These are phyloP conservation scores for Siderastrea siderea DNA, from an alignment of 92 coral and sea anemone genomes.

Conservation along the genomic window DNA sequence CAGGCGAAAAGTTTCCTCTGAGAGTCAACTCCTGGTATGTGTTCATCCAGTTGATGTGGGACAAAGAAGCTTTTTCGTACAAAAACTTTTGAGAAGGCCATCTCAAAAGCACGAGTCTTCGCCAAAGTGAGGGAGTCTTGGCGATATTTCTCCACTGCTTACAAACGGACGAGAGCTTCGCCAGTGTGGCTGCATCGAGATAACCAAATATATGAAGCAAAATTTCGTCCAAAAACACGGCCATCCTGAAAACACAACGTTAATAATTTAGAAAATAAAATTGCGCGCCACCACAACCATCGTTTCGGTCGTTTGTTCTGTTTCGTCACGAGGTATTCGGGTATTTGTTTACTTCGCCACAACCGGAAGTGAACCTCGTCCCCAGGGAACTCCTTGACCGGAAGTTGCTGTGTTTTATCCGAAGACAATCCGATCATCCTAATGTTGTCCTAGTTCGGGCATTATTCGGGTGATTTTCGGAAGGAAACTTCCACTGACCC, in stretches of 20 bases:
- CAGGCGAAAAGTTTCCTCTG: constrained; percentile 92
- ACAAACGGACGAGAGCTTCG: constrained; percentile 78
- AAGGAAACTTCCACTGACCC: too few relatives aligned
- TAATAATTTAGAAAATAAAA: constrained; percentile 29
- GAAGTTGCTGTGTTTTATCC: too few relatives aligned
- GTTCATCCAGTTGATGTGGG: constrained; percentile 84
- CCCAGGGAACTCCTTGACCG: background rate
- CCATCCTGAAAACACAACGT: constrained; percentile 48
- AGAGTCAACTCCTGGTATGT: constrained; percentile 86
- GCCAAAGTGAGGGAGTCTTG: constrained; percentile 84
- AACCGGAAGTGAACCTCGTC: constrained; percentile 76
- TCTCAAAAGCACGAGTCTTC: constrained; percentile 78
- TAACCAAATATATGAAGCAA: constrained; percentile 91
- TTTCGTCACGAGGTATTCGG: constrained; percentile 55
- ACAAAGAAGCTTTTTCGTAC: constrained; percentile 77
- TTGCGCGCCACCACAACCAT: constrained; percentile 48
- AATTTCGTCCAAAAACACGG: constrained; percentile 90
- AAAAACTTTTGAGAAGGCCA: constrained; percentile 96
- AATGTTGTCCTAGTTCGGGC: background rate
- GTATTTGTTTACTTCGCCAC: constrained; percentile 67
- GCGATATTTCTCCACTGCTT: constrained; percentile 90
- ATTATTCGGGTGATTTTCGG: too few relatives aligned
- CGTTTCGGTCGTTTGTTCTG: constrained; percentile 31
- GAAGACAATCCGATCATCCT: background rate
- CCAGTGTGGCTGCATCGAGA: constrained; percentile 77